Evolutionary conservation across 2,113 vertebrate species (phyloP).

Genomic region (Anolis sagrei): DNA sequence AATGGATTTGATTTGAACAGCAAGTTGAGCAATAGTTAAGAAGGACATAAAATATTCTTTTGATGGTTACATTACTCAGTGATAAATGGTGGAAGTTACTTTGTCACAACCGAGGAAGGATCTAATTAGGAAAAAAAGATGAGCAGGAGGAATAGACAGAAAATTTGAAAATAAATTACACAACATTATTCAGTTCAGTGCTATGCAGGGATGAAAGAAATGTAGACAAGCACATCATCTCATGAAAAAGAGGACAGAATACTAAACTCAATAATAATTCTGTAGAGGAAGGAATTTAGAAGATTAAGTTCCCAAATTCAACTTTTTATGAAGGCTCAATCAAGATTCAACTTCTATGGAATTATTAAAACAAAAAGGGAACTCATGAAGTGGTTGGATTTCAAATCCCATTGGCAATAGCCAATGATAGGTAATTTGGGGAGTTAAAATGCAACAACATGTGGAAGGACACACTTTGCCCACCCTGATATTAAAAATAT

Average conservation of each 20-base stretch:
- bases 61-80: background rate
- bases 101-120: background rate
- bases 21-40: background rate
- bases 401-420: too few species aligned
- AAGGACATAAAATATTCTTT: background rate
- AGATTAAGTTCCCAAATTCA: background rate
- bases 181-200: background rate
- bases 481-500: too few species aligned
- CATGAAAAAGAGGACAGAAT: background rate
- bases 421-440: too few species aligned
- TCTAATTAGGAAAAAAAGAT: background rate
- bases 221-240: background rate
- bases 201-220: background rate
- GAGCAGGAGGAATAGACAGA: background rate
- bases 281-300: background rate
- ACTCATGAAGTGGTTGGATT: too few species aligned
- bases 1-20: constrained; percentile 2
- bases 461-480: too few species aligned
- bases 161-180: background rate
- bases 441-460: too few species aligned
- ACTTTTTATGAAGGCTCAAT: background rate
- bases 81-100: background rate
- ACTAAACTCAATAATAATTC: background rate
- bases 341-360: too few species aligned
- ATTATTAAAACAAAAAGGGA: too few species aligned